A percentile compares a stretch with the other conserved stretches of the same genome.
Conservation (phyloP, 2,113 vertebrate genomes). For the Odocoileus virginianus region DNA sequence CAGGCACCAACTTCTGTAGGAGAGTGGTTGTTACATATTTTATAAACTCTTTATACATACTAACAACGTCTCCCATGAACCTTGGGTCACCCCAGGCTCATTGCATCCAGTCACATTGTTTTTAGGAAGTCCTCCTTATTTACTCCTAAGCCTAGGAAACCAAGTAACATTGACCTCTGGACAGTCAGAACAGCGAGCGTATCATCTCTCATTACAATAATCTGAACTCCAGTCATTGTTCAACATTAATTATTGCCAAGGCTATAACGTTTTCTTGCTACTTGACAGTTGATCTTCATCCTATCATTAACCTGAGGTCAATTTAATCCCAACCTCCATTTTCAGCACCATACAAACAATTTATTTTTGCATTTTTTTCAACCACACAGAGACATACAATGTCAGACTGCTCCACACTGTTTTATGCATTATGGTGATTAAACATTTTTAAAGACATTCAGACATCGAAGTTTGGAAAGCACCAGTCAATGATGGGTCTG, state of each 20-base stretch:
- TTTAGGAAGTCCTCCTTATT: conserved; percentile 78
- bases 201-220: conserved; percentile 82
- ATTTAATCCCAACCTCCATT: conserved; percentile 79
- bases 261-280: conserved; percentile 74
- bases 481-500: neutral
- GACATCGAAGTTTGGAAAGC: conserved; percentile 30
- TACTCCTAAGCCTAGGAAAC: conserved; percentile 77
- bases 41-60: conserved; percentile 79
- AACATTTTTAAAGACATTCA: conserved; percentile 67
- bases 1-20: conserved; percentile 57
- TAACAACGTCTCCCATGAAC: conserved; percentile 76
- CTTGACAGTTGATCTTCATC: conserved; percentile 81
- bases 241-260: conserved; percentile 83
- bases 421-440: conserved; percentile 67
- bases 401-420: conserved; percentile 57
- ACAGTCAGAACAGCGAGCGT: conserved; percentile 72
- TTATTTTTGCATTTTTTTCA: conserved; percentile 72
- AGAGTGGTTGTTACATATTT: conserved; percentile 71
- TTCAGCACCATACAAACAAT: conserved; percentile 68
- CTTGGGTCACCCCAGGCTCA: conserved; percentile 71
- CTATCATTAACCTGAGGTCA: conserved; percentile 77
- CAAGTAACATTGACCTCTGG: conserved; percentile 80
- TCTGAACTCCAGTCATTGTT: conserved; percentile 77
- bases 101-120: conserved; percentile 78
- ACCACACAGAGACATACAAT: conserved; percentile 72